Evolutionary conservation across 2,888 invertebrate species (phyloP), one percentile per base, ranked within the genome.

Genomic region (Neoitamus cyanurus): DNA sequence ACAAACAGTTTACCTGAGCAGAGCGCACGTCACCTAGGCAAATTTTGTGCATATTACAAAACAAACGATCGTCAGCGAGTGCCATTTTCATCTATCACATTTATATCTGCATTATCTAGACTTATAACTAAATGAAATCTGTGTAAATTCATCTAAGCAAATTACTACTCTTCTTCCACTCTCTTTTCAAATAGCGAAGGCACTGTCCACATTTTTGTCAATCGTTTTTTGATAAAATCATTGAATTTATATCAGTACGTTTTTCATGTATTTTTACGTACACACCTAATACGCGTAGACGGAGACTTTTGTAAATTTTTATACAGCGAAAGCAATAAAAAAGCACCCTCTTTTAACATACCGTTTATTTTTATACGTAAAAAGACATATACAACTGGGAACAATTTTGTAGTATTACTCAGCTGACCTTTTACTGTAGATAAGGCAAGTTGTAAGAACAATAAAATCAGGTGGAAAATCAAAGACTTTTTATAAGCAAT

Each of bases 321-420:
- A 37, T 77, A 77, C 15, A 70, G 34, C 70, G 70, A 46, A 37
- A 78, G 58, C 46, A 34, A 78, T 31, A 48, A n/a, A 69, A 69
- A 28, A 30, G 25, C 30, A 78, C 25, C 34, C 68, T 25, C 37
- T 82, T 82, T 82, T 82, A 25, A 82, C 82, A 68, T 15, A 37
- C 68, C 28, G 34, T 28, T 69, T 82, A 69, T 82, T 82, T 82
- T 82, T 82, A 13, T 82, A 82, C 69, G 36, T 69, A 82, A 69
- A 82, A 82, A 37, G n/a, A 69, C 82, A 82, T 82, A 37, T 69
- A 75, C 1, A 68, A 69, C 82, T 82, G 69, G 82, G 82, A 82
- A 69, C 82, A 82, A 82, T 82, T 82, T 82, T 82, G 30, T 82
- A 69, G 69, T 82, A n/a, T 69, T 30, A 68, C n/a, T 82, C 36